Conservation (phyloP, 2,888 invertebrate species). For the Icerya purchasi region DNA sequence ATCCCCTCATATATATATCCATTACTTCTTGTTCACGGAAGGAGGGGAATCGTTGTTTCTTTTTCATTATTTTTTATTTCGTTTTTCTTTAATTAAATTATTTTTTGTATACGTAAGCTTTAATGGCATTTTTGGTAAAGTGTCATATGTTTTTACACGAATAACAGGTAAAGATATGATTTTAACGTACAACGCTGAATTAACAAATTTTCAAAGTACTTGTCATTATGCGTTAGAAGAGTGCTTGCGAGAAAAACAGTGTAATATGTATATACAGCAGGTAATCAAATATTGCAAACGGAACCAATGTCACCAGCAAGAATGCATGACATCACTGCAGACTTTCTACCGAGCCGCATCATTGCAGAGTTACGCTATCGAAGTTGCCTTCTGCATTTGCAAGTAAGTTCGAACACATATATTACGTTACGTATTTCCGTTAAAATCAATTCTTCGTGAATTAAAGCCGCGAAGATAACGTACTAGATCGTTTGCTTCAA, state of each 20-base stretch:
- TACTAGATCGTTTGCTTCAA: no score
- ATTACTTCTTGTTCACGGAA: no score
- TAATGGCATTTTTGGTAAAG: no score
- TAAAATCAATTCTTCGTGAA: no score
- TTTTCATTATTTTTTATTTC: no score
- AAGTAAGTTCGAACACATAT: constrained; percentile 39
- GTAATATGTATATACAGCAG: constrained; percentile 56
- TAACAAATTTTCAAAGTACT: constrained; percentile 52
- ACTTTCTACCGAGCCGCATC: constrained; percentile 56
- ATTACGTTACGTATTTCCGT: no score
- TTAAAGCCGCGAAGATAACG: no score
- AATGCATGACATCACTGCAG: constrained; percentile 70
- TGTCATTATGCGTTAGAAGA: constrained; percentile 66
- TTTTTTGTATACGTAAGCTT: no score
- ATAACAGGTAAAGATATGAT: constrained; percentile 18
- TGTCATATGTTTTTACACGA: no score
- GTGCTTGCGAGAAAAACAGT: constrained; percentile 61
- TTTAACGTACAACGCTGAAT: constrained; percentile 34
- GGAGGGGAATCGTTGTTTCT: no score
- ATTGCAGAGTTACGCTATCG: constrained; percentile 56
- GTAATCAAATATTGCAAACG: constrained; percentile 60
- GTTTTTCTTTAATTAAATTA: no score
- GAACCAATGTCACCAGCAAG: constrained; percentile 55
- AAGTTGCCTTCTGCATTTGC: constrained; percentile 82
- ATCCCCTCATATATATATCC: no score